Base-by-base conservation (phyloP, 2,797 vertebrate species). In the Sphaeramia orbicularis region DNA sequence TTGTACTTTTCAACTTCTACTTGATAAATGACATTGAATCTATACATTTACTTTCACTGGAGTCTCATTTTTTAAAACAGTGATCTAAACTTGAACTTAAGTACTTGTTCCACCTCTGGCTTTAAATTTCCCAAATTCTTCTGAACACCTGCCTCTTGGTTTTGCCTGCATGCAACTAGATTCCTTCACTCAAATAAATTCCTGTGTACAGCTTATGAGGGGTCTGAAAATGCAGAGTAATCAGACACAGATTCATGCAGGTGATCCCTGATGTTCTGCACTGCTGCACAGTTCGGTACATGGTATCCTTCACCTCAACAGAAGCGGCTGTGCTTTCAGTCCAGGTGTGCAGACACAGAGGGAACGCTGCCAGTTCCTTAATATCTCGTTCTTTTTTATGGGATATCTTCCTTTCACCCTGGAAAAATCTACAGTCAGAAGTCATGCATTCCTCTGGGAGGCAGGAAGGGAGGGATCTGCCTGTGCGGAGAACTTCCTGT, bases 341-440 rank as follows among this genome's bases (percentile, higher is more conserved):
- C 85, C 91, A 94, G 90, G 90, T 93, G 91, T 87, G 76, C 72
- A 57, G 53, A 75, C 58, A 78, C 41, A 62, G 11, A 48, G 67
- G 80, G 84, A 89, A 86, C 12, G 65, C 55, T 87, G 91, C 90
- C 86, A 67, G 60, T 30, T 63, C 51, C 30, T 74, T 71, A 71
- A 56, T 38, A 65, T 47, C 37, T 24, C 18, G n/a, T n/a, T 18
- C 5, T 55, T 82, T 80, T 65, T 43, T 27, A 86, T 80, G 54
- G 60, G 60, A 68, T 53, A 64, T 72, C 45, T 41, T 4, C 40
- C 64, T 54, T 60, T 75, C 7, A 9, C 41, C 19, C 16, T 63
- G 52, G 38, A 71, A 68, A 52, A 67, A 37, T 54, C 51, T 51
- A 74, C 55, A 63, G 64, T 70, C 67, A 65, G 52, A 42, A 63